Base-by-base conservation (phyloP, 2,888 invertebrate species). In the Ichneumoninae sp. region DNA sequence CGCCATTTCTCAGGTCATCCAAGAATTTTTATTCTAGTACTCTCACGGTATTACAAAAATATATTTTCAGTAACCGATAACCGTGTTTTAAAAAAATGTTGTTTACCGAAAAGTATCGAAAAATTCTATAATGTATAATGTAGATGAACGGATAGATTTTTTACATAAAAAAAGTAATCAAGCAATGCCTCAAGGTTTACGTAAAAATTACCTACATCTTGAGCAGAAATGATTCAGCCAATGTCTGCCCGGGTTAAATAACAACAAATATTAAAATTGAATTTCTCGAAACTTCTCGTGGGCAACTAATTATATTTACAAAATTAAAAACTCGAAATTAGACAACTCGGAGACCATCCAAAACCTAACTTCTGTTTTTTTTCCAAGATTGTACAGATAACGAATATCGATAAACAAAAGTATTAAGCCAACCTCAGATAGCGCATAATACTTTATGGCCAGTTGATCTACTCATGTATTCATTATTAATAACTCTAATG, bases 401-500 rank as follows among this genome's bases (percentile, higher is more conserved):
- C 88, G 87, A 88, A 88, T 89, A 89, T 87, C 70, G 81, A 83
- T 86, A 77, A 82, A 85, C 40, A 70, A 89, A 88, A 88, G 89
- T 90, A 90, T 90, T 91, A 91, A 92, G 91, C 90, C 57, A 90
- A 90, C 88, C 88, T 90, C 90, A 90, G 88, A 90, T 92, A 92
- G 91, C 88, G 92, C 92, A 91, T 92, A 93, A 93, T 93, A 92
- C 91, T 88, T 90, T 57, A 93, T 92, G 93, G 93, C 93, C 93
- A 93, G 93, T 93, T 93, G 93, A 93, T 93, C 93, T 86, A 91
- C 91, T 91, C 90, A 91, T 90, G 92, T 93, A 92, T 91, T 57
- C 89, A 89, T 92, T 91, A 91, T 86, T 57, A 57, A 79, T 92
- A 91, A 57, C 57, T 89, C 88, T 92, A 92, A 93, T 91, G 89